Conservation (phyloP, 2,888 invertebrate species). For the Lasioglossum villosulum region DNA sequence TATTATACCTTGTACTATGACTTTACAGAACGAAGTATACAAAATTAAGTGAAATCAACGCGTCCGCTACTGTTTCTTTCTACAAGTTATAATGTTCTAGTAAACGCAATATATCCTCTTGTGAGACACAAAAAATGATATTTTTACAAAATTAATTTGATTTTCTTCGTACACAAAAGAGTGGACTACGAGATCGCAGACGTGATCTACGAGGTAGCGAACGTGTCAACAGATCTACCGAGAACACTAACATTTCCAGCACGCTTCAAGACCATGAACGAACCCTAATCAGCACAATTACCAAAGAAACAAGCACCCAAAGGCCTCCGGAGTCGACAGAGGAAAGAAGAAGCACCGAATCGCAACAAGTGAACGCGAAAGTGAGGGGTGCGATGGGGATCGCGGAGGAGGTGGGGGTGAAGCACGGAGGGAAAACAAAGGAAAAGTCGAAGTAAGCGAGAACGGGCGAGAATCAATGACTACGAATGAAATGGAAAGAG, state of each 20-base stretch:
- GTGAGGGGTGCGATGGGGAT: background rate
- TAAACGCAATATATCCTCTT: background rate
- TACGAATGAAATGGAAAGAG: background rate
- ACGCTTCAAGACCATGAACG: background rate
- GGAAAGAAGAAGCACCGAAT: background rate
- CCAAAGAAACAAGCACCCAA: background rate
- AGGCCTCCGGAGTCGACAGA: background rate
- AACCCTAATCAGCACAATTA: background rate
- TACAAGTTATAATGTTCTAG: no score
- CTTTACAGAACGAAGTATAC: background rate
- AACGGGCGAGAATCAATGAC: background rate
- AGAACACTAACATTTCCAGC: background rate
- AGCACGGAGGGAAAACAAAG: background rate
- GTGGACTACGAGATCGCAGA: no score
- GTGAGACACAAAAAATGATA: background rate
- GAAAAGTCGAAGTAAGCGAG: background rate
- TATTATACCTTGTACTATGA: background rate
- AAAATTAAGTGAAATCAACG: background rate
- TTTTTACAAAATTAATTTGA: no score
- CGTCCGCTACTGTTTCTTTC: background rate
- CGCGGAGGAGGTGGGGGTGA: background rate
- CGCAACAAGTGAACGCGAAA: slow-evolving; percentile 11
- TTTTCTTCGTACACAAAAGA: background rate
- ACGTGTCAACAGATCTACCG: background rate
- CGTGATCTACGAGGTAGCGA: background rate